Percentiles rank a stretch among this genome's conserved stretches.
These are phyloP conservation scores for Megalonaias nervosa DNA, from an alignment of 1,140 invertebrate species.

Conservation along the genomic window DNA sequence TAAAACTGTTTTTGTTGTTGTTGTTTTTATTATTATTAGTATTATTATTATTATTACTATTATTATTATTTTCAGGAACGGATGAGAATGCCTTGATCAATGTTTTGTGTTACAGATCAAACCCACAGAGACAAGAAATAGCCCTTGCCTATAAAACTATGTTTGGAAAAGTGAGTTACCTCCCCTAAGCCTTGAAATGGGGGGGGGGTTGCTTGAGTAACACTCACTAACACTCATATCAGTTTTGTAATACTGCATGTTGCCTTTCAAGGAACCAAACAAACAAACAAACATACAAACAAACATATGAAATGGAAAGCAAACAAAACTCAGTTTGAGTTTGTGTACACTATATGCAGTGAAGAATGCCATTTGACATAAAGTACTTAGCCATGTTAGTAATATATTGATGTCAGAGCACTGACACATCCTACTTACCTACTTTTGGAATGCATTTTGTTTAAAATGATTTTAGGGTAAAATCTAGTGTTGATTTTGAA, in stretches of 20 bases:
- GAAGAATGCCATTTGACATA: neutral
- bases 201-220: neutral
- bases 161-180: slow-evolving; percentile 85
- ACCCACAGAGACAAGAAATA: slow-evolving; percentile 92
- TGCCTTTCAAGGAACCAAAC: no score
- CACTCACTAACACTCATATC: no score
- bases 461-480: no score
- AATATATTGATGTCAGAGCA: no score
- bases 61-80: slow-evolving; percentile 75
- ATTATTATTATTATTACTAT: neutral
- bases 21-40: neutral
- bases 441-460: no score
- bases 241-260: no score
- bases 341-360: neutral
- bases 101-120: slow-evolving; percentile 88
- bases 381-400: no score
- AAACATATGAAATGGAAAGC: neutral
- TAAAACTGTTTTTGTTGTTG: neutral
- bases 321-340: neutral
- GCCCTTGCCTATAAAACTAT: slow-evolving; percentile 92
- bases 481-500: no score
- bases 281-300: no score
- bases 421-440: no score
- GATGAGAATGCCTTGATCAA: slow-evolving; percentile 95
- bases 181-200: neutral